phyloP scores from a whole-genome alignment of 1,140 invertebrate genomes.

The Drosophila bipectinata region DNA sequence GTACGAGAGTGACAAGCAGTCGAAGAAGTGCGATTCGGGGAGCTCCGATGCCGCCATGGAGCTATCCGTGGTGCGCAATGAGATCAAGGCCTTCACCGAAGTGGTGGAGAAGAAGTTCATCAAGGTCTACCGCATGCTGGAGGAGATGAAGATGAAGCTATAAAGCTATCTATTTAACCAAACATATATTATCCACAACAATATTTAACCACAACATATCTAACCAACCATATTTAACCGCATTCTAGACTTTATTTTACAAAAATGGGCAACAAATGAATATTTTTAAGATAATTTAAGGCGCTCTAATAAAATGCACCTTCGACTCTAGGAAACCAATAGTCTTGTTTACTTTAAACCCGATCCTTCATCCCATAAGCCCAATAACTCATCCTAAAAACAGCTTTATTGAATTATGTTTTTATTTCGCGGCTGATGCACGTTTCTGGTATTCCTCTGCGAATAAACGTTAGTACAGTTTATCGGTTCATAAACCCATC shows the following conservation, averaged over 20 bases:
- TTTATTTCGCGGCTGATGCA: neutral
- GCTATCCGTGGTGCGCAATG: constrained; percentile 75
- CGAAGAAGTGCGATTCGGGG: constrained; percentile 69
- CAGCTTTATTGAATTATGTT: neutral
- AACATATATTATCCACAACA: constrained; percentile 24
- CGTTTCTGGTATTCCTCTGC: constrained; percentile 36
- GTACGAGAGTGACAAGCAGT: constrained; percentile 74
- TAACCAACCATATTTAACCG: constrained; percentile 31
- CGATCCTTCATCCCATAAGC: neutral
- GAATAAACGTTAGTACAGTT: constrained; percentile 45
- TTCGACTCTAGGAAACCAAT: constrained; percentile 54
- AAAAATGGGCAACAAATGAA: constrained; percentile 58
- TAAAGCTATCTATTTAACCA: constrained; percentile 32
- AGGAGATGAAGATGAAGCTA: constrained; percentile 72
- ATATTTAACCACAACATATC: constrained; percentile 37
- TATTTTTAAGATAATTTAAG: constrained; percentile 45
- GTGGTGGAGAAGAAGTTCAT: constrained; percentile 78
- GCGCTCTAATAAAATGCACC: constrained; percentile 55
- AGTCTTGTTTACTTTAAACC: neutral
- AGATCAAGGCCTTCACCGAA: constrained; percentile 76
- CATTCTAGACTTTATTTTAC: constrained; percentile 40
- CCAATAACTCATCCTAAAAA: neutral
- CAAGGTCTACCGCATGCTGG: constrained; percentile 78
- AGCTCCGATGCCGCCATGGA: constrained; percentile 71
- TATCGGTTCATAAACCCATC: constrained; percentile 52